phyloP scores from a whole-genome alignment of 2,113 vertebrate genomes.

The Laterallus jamaicensis region DNA sequence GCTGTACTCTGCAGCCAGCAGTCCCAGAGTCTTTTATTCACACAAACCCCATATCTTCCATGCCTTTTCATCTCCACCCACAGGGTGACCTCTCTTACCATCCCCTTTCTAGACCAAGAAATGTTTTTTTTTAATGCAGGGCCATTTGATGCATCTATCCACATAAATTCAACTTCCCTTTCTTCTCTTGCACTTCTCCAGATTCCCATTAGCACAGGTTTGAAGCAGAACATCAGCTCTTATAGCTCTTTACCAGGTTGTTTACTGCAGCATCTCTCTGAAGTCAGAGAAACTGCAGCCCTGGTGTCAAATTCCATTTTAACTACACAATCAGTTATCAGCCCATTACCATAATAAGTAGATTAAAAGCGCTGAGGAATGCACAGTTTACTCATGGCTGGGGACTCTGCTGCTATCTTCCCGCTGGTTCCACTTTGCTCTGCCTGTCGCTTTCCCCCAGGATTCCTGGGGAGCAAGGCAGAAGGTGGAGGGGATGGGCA shows the following conservation, averaged over 20 bases:
- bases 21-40: background rate
- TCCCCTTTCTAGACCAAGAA: background rate
- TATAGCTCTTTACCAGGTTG: conserved; percentile 41
- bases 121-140: background rate
- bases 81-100: background rate
- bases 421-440: background rate
- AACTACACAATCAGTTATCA: conserved; percentile 59
- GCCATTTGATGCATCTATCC: background rate
- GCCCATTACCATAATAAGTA: conserved; percentile 61
- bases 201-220: conserved; percentile 34
- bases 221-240: conserved; percentile 43
- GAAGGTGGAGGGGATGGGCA: background rate
- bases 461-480: background rate
- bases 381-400: background rate
- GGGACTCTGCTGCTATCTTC: conserved; percentile 2
- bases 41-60: rapidly evolving
- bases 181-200: conserved; percentile 5
- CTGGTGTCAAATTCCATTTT: conserved; percentile 60
- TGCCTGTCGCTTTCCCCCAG: background rate
- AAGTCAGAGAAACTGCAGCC: conserved; percentile 52
- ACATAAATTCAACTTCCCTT: conserved; percentile 3
- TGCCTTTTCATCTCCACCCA: background rate
- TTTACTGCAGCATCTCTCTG: conserved; percentile 55
- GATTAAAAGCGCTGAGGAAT: conserved; percentile 44
- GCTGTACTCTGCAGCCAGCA: background rate